Evolutionary conservation across 2,797 vertebrate genomes (phyloP).

Genomic region (Clamator glandarius): DNA sequence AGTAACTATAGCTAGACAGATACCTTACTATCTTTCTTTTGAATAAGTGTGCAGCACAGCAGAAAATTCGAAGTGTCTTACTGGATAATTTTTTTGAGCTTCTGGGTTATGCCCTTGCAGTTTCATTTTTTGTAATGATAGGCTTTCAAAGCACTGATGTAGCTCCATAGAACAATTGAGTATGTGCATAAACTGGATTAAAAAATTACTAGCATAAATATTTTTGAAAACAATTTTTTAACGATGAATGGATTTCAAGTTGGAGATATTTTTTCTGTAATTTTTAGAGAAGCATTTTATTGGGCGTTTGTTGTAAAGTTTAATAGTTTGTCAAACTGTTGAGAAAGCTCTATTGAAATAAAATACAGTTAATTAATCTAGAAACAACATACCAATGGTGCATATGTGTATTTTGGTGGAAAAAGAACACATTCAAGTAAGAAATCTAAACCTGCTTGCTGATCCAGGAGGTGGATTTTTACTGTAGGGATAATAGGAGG

Average conservation of each 20-base stretch:
- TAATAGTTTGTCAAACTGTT: not conserved
- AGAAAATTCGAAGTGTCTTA: not conserved
- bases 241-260: not conserved
- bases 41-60: not conserved
- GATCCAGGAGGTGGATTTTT: not conserved
- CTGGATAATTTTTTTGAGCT: not conserved
- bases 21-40: not conserved
- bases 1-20: not conserved
- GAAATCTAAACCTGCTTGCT: not conserved
- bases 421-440: not conserved
- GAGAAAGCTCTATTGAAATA: not conserved
- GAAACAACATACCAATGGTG: not conserved
- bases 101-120: not conserved
- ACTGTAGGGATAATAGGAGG: not conserved
- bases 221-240: not conserved
- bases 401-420: not conserved
- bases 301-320: not conserved
- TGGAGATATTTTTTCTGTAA: not conserved
- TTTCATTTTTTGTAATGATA: not conserved
- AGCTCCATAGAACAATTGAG: not conserved
- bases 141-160: not conserved
- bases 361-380: not conserved
- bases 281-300: not conserved
- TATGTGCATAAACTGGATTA: not conserved
- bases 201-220: not conserved